Conservation (phyloP, 2,113 vertebrate species). For the Struthidea cinerea region DNA sequence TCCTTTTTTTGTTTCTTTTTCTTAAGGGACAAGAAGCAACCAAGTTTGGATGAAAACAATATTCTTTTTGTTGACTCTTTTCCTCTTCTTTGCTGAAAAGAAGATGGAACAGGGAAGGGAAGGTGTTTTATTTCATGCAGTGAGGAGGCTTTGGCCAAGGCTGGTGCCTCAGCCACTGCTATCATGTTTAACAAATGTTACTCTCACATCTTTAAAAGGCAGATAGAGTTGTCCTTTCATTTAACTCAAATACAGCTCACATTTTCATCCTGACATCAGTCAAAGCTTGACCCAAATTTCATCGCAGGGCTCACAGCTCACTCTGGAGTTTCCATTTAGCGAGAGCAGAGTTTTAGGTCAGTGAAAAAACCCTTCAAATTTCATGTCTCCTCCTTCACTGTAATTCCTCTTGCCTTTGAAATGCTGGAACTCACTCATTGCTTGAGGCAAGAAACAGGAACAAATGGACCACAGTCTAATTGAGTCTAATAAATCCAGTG, state of each 20-base stretch:
- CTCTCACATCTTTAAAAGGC: not conserved
- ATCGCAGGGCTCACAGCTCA: not conserved
- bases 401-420: conserved; percentile 7
- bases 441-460: not conserved
- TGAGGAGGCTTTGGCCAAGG: not conserved
- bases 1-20: not conserved
- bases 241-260: not conserved
- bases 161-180: not conserved
- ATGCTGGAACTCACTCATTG: not conserved
- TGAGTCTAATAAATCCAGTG: conserved; percentile 35
- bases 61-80: not conserved
- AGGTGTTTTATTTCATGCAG: not conserved
- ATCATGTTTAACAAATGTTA: not conserved
- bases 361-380: not conserved
- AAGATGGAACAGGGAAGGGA: not conserved
- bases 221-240: not conserved
- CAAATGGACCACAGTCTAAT: conserved; percentile 2
- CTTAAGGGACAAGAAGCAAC: not conserved
- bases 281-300: not conserved
- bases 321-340: not conserved
- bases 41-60: not conserved
- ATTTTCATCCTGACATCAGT: not conserved
- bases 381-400: not conserved
- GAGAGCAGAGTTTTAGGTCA: not conserved
- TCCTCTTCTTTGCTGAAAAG: not conserved